These are phyloP conservation scores for Cottus gobio DNA, from an alignment of 2,113 vertebrate species.

Conservation along the genomic window DNA sequence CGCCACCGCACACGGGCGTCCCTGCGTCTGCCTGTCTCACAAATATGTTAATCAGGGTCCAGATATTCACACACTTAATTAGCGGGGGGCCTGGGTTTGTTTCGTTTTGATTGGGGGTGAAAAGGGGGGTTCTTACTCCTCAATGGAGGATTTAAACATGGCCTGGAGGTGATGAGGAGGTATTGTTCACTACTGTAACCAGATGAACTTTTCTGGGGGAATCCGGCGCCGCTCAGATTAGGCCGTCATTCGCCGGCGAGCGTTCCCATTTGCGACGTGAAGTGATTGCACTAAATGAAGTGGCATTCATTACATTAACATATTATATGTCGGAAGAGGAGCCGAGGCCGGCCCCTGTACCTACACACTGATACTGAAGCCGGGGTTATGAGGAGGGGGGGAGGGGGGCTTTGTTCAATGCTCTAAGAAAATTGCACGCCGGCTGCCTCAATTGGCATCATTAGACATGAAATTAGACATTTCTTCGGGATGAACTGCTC, in stretches of 20 bases:
- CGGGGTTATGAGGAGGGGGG: neutral
- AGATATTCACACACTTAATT: constrained; percentile 84
- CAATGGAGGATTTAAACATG: constrained; percentile 76
- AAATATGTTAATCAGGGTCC: constrained; percentile 85
- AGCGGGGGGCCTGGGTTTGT: constrained; percentile 74
- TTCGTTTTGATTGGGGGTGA: constrained; percentile 73
- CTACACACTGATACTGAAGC: constrained; percentile 46
- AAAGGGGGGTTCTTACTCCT: constrained; percentile 61
- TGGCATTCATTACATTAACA: constrained; percentile 77
- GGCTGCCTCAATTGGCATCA: constrained; percentile 59
- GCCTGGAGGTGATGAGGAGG: constrained; percentile 81
- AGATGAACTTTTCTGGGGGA: constrained; percentile 72
- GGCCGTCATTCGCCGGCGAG: constrained; percentile 68
- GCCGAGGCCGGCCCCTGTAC: constrained; percentile 45
- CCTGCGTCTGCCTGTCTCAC: constrained; percentile 80
- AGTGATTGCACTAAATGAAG: constrained; percentile 80
- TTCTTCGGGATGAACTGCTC: constrained; percentile 54
- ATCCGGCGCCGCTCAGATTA: constrained; percentile 71
- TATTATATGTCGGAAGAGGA: constrained; percentile 64
- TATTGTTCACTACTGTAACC: constrained; percentile 77
- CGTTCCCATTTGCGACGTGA: constrained; percentile 71
- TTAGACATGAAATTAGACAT: constrained; percentile 71
- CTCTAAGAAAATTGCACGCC: constrained; percentile 48
- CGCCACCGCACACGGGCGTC: constrained; percentile 42
- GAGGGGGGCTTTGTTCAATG: neutral